These are phyloP conservation scores for Ammodytes dubius DNA, from an alignment of 2,113 vertebrate species.

Conservation along the genomic window DNA sequence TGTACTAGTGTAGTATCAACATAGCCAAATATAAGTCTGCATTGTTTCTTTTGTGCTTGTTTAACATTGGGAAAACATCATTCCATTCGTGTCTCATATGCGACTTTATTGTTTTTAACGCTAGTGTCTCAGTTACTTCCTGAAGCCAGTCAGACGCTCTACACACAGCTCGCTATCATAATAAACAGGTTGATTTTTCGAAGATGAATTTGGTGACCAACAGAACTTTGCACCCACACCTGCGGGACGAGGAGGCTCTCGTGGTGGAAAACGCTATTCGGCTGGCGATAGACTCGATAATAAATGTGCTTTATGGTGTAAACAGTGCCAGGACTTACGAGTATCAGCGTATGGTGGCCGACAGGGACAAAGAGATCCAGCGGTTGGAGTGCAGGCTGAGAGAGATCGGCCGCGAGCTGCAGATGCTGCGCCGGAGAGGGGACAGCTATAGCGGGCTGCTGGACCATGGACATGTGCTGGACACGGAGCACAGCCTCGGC, in stretches of 20 bases:
- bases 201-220: conserved; percentile 61
- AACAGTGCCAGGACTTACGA: conserved; percentile 59
- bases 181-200: background rate
- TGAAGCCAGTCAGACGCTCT: background rate
- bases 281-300: conserved; percentile 72
- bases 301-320: conserved; percentile 75
- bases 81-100: rapidly evolving
- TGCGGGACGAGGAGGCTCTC: conserved; percentile 72
- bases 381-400: conserved; percentile 66
- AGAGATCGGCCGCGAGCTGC: conserved; percentile 62
- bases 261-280: conserved; percentile 78
- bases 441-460: conserved; percentile 37
- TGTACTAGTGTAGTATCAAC: background rate
- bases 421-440: conserved; percentile 42
- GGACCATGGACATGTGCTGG: background rate
- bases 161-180: background rate
- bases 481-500: background rate
- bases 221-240: conserved; percentile 25
- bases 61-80: background rate
- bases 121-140: background rate
- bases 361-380: conserved; percentile 78
- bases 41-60: rapidly evolving
- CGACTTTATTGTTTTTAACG: background rate
- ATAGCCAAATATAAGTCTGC: background rate
- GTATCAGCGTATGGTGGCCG: conserved; percentile 74